Evolutionary conservation across 1,140 invertebrate genomes (phyloP).

Genomic region (Drosophila kanapiae): DNA sequence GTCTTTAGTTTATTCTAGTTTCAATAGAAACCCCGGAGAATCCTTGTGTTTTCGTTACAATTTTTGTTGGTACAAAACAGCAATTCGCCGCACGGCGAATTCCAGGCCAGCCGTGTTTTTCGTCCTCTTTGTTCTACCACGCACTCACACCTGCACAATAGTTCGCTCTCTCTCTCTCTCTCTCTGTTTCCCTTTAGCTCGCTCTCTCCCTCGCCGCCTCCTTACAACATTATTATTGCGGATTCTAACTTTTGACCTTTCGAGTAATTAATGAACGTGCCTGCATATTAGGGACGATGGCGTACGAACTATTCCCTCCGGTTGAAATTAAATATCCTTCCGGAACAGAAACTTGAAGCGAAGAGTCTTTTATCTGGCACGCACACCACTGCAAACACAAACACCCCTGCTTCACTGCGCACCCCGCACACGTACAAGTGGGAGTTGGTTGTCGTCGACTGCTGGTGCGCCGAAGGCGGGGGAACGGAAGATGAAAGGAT

Average conservation of each 20-base stretch:
- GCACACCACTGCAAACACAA: conserved; percentile 50
- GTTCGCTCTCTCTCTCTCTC: conserved; percentile 5
- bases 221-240: conserved; percentile 58
- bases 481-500: conserved; percentile 35
- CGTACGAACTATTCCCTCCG: conserved; percentile 33
- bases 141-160: conserved; percentile 30
- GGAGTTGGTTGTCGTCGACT: conserved; percentile 66
- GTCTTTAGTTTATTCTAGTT: conserved; percentile 52
- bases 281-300: conserved; percentile 59
- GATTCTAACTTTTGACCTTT: conserved; percentile 80
- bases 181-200: neutral
- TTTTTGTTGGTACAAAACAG: conserved; percentile 7
- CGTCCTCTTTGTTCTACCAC: conserved; percentile 47
- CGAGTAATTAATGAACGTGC: conserved; percentile 73
- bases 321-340: conserved; percentile 68
- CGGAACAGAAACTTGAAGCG: conserved; percentile 37
- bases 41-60: conserved; percentile 31
- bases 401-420: conserved; percentile 62
- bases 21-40: neutral
- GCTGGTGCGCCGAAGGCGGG: conserved; percentile 24
- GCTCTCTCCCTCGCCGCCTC: conserved; percentile 22
- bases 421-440: conserved; percentile 76
- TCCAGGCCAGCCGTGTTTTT: conserved; percentile 33
- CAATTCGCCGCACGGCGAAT: conserved; percentile 34
- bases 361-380: conserved; percentile 66